Percentiles rank a stretch among this genome's conserved stretches.
These are phyloP conservation scores for Drosophila siamana DNA, from an alignment of 2,888 invertebrate species.

Conservation along the genomic window DNA sequence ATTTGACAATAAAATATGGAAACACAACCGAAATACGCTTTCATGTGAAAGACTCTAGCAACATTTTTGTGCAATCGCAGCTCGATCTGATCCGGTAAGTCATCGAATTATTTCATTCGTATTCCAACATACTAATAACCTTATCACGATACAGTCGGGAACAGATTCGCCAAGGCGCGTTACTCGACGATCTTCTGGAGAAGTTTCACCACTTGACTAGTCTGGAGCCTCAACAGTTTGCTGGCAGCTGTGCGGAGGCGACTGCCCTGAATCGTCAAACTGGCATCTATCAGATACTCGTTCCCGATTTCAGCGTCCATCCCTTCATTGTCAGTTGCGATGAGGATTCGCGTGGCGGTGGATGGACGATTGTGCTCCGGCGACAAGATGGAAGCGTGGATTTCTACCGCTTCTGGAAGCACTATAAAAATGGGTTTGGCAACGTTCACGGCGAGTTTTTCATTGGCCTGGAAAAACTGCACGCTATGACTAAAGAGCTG, in stretches of 20 bases:
- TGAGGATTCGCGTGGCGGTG: conserved; percentile 86
- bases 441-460: conserved; percentile 90
- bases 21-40: conserved; percentile 32
- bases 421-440: conserved; percentile 88
- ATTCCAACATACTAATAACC: not conserved
- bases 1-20: conserved; percentile 24
- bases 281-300: conserved; percentile 88
- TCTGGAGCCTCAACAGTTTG: conserved; percentile 5
- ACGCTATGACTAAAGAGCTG: conserved; percentile 84
- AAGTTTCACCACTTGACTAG: conserved; percentile 2
- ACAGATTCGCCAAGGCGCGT: conserved; percentile 20
- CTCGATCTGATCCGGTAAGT: conserved; percentile 22
- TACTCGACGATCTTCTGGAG: conserved; percentile 12
- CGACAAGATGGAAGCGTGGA: conserved; percentile 89
- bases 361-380: conserved; percentile 90
- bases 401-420: conserved; percentile 88
- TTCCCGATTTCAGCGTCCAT: conserved; percentile 85
- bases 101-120: not conserved
- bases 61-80: conserved; percentile 4
- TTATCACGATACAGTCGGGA: conserved; percentile 8
- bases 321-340: conserved; percentile 87
- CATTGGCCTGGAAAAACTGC: conserved; percentile 89
- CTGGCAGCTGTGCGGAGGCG: conserved; percentile 67
- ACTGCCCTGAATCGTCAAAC: conserved; percentile 28
- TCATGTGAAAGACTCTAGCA: conserved; percentile 6